Evolutionary conservation across 30 jellyfish, hydroid and myxozoan genomes (phyloP), one percentile per base, ranked within the genome.

Genomic region (Hydra vulgaris): DNA sequence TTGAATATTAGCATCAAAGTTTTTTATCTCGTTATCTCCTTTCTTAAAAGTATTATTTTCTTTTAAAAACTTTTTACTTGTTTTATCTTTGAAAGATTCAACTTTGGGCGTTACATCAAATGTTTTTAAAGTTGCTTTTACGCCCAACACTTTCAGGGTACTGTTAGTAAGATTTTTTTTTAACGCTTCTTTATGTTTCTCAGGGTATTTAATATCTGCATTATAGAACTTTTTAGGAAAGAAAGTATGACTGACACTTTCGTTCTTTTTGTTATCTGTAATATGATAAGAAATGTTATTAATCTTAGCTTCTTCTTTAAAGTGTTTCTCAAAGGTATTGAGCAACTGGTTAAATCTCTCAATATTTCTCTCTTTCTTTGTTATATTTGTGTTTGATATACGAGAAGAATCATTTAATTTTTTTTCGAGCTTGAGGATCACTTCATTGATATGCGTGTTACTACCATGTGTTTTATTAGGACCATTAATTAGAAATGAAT

Each of bases 1-100:
- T 74, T 68, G 75, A 68, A 68, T 68, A 15, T 68, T 68, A 1
- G 75, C 75, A 23, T 68, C 75, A 68, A 68, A 68, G 16, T 68
- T 23, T 68, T 68, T 68, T 15, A 68, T 68, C 15, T n/a, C n/a
- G n/a, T n/a, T n/a, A n/a, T n/a, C n/a, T n/a, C n/a, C n/a, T n/a
- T n/a, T n/a, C n/a, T n/a, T 20, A n/a, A 23, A 7, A 20, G 16
- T 3, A 3, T 68, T 68, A 4, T 68, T 20, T n/a, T 15, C 25
- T 68, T 23, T 68, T 68, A 8, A n/a, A 20, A n/a, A 20, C 75
- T 4, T 68, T 15, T n/a, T n/a, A 16, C 27, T 68, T 20, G 75
- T 23, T 68, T 23, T n/a, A n/a, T 16, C 27, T 68, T 68, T 68
- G 61, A 3, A 40, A 40, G 61, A 40, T 12, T 40, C 61, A 12